Conservation (phyloP, 1,140 invertebrate species). For the Drosophila sp. region DNA sequence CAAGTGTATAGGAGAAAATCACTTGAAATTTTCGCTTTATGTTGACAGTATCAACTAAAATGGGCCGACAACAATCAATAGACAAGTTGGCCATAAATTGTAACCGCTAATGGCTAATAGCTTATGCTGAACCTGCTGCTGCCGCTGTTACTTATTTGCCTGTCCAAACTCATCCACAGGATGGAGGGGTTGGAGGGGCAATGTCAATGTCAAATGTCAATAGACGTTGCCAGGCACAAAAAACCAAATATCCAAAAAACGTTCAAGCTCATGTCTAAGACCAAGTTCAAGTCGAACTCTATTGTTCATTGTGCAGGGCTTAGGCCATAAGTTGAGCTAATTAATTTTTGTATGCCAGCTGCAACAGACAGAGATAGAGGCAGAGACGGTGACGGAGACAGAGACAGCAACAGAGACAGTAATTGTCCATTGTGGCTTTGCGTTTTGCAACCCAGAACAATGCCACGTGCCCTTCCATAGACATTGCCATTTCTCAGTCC, state of each 20-base stretch:
- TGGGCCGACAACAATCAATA: neutral
- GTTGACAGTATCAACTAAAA: neutral
- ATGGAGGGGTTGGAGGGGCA: neutral
- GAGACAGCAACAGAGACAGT: constrained; percentile 42
- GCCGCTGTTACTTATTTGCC: constrained; percentile 12
- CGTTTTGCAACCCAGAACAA: constrained; percentile 19
- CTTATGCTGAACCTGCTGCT: neutral
- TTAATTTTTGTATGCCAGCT: constrained; percentile 61
- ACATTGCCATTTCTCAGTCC: no score
- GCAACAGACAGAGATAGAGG: constrained; percentile 28
- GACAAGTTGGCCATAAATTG: constrained; percentile 41
- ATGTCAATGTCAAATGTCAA: constrained; percentile 54
- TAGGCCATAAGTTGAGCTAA: constrained; percentile 58
- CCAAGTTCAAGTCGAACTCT: constrained; percentile 5
- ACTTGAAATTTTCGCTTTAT: neutral
- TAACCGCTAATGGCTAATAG: constrained; percentile 40
- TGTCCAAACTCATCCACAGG: neutral
- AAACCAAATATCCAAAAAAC: constrained; percentile 22
- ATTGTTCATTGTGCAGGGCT: constrained; percentile 37
- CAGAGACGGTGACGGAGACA: constrained; percentile 25
- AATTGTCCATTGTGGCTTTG: constrained; percentile 53
- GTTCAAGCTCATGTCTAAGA: neutral
- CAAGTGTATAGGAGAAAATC: neutral
- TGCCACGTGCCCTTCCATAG: constrained; percentile 25
- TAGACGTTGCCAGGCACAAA: constrained; percentile 35